Evolutionary conservation across 2,113 vertebrate species (phyloP).

Genomic region (Heloderma charlesbogerti): DNA sequence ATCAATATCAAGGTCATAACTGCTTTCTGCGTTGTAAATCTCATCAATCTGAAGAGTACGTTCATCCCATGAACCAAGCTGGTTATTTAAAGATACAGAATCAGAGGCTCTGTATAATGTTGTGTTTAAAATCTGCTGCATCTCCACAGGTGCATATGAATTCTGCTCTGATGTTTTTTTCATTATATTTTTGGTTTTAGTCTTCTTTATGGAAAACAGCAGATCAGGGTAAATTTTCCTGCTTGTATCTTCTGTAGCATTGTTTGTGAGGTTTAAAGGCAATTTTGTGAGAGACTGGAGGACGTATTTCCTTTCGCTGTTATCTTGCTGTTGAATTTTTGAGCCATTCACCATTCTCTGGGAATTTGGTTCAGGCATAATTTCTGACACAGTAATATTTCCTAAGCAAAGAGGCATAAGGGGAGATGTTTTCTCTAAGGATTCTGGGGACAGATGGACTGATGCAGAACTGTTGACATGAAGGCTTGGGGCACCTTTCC

Average conservation of each 20-base stretch:
- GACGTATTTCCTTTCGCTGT: constrained; percentile 50
- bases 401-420: constrained; percentile 39
- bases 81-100: constrained; percentile 69
- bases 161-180: constrained; percentile 65
- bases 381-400: constrained; percentile 60
- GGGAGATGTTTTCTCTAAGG: constrained; percentile 18
- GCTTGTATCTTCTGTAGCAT: constrained; percentile 68
- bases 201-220: constrained; percentile 68
- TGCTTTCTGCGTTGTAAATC: constrained; percentile 71
- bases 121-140: constrained; percentile 77
- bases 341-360: constrained; percentile 31
- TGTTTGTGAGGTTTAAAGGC: constrained; percentile 59
- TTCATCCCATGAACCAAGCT: constrained; percentile 75
- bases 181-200: constrained; percentile 68
- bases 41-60: constrained; percentile 62
- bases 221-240: constrained; percentile 52
- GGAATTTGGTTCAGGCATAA: constrained; percentile 33
- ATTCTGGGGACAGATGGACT: constrained; percentile 38
- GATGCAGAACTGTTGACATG: background rate
- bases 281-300: constrained; percentile 19
- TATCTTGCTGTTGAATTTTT: constrained; percentile 26
- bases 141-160: constrained; percentile 69
- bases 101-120: constrained; percentile 77
- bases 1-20: constrained; percentile 79
- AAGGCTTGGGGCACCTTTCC: constrained; percentile 33